These are phyloP conservation scores for Odontocolon sp. DNA, from an alignment of 2,888 invertebrate genomes.

Conservation along the genomic window DNA sequence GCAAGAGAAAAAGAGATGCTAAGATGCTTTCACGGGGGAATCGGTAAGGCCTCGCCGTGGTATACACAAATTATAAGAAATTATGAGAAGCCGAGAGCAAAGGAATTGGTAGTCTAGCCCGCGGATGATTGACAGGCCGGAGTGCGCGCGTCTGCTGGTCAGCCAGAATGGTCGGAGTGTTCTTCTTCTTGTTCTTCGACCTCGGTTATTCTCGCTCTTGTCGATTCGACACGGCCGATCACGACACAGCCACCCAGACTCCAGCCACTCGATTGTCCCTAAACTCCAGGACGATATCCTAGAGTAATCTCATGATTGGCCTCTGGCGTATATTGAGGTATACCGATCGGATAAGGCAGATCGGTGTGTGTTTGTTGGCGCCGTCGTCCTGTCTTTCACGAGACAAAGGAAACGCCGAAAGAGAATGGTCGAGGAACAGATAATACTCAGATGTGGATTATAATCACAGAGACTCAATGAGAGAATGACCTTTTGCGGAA, in stretches of 20 bases:
- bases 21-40: constrained; percentile 52
- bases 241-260: neutral
- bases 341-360: constrained; percentile 11
- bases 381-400: neutral
- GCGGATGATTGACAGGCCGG: constrained; percentile 79
- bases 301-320: constrained; percentile 63
- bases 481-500: neutral
- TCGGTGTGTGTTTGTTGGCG: neutral
- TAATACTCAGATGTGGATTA: neutral
- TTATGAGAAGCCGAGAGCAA: constrained; percentile 73
- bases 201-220: constrained; percentile 53
- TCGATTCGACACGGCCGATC: constrained; percentile 41
- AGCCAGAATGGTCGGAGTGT: constrained; percentile 52
- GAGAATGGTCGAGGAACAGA: neutral
- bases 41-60: constrained; percentile 61
- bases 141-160: constrained; percentile 62
- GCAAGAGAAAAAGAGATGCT: constrained; percentile 46
- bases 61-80: constrained; percentile 80
- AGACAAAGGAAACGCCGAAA: constrained; percentile 40
- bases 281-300: constrained; percentile 49
- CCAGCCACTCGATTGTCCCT: constrained; percentile 41
- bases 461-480: neutral
- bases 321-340: constrained; percentile 3
- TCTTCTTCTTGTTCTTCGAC: constrained; percentile 53
- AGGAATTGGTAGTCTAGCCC: constrained; percentile 81